Evolutionary conservation across 2,888 invertebrate genomes (phyloP), one percentile per base, ranked within the genome.

Genomic region (Caenorhabditis becei): DNA sequence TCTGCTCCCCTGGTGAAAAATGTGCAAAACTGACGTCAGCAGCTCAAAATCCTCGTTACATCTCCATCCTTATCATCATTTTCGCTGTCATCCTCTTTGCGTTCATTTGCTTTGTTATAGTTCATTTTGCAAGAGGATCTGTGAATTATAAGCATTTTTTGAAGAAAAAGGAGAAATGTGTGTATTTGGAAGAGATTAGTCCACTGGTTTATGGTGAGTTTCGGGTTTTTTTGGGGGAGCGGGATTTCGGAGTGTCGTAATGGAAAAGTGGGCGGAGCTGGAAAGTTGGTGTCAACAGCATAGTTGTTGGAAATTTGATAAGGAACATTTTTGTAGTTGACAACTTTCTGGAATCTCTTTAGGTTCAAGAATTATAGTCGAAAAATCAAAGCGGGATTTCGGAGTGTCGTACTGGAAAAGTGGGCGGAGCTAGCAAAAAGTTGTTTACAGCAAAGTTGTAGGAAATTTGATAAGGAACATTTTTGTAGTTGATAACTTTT

Each of bases 171-270:
- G 85, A 83, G 80, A 88, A 83, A 71, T 88, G 85, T 80, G 86
- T 82, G 20, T 86, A 80, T 72, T 66, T 80, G 69, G 88, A 81
- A 72, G 90, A 87, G 74, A 79, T 72, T 24, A 86, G 80, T 61
- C 88, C 90, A 3, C 80, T 90, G 18, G 89, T 90, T 62, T 89
- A 89, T 58, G 88, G 89, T 89, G 67, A 35, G 79, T 69, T n/a
- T 28, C 23, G 18, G 2, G 28, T 4, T 23, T 56, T 35, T 18
- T 8, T 58, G n/a, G n/a, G n/a, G n/a, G n/a, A n/a, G n/a, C n/a
- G n/a, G n/a, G n/a, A n/a, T n/a, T 14, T 5, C 2, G 14, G 7
- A 7, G 35, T 20, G 11, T 32, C 58, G 35, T 4, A 58, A 58
- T 10, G 8, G 44, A 66, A 54, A 23, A 26, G 20, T 26, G n/a